Conservation (phyloP, 1,140 invertebrate species). For the Cecropterus lyciades region DNA sequence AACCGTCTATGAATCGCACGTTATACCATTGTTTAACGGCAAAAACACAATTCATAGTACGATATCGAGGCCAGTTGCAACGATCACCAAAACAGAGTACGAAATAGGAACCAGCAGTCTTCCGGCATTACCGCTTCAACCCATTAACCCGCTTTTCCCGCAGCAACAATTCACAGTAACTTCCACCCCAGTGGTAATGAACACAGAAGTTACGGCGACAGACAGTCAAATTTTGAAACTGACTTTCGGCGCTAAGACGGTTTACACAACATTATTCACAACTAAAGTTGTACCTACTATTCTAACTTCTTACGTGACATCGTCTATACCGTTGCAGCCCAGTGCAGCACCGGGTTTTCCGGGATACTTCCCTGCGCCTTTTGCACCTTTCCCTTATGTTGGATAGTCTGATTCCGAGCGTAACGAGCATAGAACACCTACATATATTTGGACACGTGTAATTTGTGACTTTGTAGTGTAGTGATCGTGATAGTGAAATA, state of each 20-base stretch:
- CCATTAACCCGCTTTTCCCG: constrained; percentile 82
- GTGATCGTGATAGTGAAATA: constrained; percentile 44
- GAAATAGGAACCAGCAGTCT: constrained; percentile 90
- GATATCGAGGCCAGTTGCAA: constrained; percentile 89
- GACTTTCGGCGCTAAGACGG: constrained; percentile 94
- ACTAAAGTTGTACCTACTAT: constrained; percentile 93
- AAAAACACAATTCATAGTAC: constrained; percentile 90
- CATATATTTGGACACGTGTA: constrained; percentile 7
- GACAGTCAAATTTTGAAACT: constrained; percentile 93
- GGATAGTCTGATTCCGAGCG: constrained; percentile 82
- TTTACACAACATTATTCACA: constrained; percentile 93
- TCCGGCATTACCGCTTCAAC: constrained; percentile 83
- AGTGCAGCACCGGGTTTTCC: constrained; percentile 85
- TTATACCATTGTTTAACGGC: constrained; percentile 90
- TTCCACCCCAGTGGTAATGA: constrained; percentile 92
- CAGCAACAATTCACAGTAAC: constrained; percentile 91
- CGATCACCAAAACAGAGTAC: constrained; percentile 90
- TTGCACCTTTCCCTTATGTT: constrained; percentile 89
- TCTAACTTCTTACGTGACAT: constrained; percentile 92
- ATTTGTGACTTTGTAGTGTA: constrained; percentile 23
- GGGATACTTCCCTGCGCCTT: constrained; percentile 91
- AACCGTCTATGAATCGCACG: constrained; percentile 92
- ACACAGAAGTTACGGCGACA: constrained; percentile 91
- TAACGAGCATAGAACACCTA: not conserved
- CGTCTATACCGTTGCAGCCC: constrained; percentile 90